Base-by-base conservation (phyloP, 2,797 vertebrate genomes). In the Podargus strigoides region DNA sequence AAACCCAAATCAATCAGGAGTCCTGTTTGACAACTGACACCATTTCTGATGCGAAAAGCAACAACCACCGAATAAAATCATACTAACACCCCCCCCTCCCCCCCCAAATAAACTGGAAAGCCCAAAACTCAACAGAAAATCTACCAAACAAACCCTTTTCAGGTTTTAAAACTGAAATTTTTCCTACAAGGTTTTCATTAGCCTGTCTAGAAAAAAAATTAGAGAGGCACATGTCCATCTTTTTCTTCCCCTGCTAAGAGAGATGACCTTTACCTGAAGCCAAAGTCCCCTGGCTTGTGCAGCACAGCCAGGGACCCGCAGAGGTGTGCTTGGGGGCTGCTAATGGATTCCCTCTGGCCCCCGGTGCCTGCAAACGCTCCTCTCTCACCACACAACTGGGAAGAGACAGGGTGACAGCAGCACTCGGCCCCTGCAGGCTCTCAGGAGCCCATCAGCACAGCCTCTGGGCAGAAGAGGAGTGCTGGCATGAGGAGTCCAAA, bases 21-120 rank as follows among this genome's bases (percentile, higher is more conserved):
- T 32, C 80, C 74, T 95, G 75, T 92, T 88, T 95, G 94, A 94
- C 91, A 95, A 94, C 87, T 78, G 68, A 89, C 77, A 74, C 20
- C 13, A 74, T 63, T 82, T 77, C 66, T 55, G 73, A 93, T 27
- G 24, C 2, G 58, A 69, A 81, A 76, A 78, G 58, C 42, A 69
- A 46, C 20, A 13, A 55, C 16, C 10, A n/a, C 6, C 36, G 55
- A 90, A 84, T 39, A 55, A 63, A 37, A 72, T 17, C 30, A 56
- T 8, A 18, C 26, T 9, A n/a, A n/a, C n/a, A n/a, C n/a, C n/a
- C n/a, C n/a, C n/a, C n/a, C n/a, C n/a, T n/a, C n/a, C n/a, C n/a
- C n/a, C n/a, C n/a, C n/a, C n/a, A 68, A 67, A 44, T 23, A 1
- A 37, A 8, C 9, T 8, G 7, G 37, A 55, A 86, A 82, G 5